Evolutionary conservation across 1,140 invertebrate species (phyloP).

Genomic region (Drosophila gunungcola): DNA sequence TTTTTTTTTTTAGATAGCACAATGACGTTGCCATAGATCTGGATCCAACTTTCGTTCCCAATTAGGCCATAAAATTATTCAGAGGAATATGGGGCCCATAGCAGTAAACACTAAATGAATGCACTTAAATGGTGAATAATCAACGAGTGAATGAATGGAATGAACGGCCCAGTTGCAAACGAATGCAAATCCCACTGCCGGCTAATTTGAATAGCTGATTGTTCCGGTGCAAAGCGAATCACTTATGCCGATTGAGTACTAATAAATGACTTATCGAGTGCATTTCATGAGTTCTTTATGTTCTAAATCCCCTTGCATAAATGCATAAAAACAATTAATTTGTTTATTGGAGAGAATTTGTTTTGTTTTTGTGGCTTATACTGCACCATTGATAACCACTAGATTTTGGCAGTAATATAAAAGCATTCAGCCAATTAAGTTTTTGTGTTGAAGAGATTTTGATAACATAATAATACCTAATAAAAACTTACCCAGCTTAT

Average conservation of each 20-base stretch:
- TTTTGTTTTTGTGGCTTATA: too few species aligned
- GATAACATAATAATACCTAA: neutral
- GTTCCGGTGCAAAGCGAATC: slow-evolving; percentile 16
- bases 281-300: neutral
- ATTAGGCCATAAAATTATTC: slow-evolving; percentile 71
- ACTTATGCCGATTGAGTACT: slow-evolving; percentile 6
- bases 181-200: slow-evolving; percentile 27
- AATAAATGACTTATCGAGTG: neutral
- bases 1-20: slow-evolving; percentile 12
- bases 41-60: slow-evolving; percentile 45
- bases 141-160: slow-evolving; percentile 12
- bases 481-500: neutral
- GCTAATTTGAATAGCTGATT: slow-evolving; percentile 32
- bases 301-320: neutral
- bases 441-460: neutral
- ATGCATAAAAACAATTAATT: slow-evolving; percentile 6
- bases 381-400: too few species aligned
- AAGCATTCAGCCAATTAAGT: neutral
- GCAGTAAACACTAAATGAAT: slow-evolving; percentile 33
- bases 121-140: slow-evolving; percentile 29
- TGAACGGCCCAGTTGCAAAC: slow-evolving; percentile 20
- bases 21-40: slow-evolving; percentile 31
- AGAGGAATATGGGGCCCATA: slow-evolving; percentile 21
- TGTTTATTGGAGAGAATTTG: neutral
- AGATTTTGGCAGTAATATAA: neutral